Base-by-base conservation (phyloP, 2,888 invertebrate species). In the Drosophila dives region DNA sequence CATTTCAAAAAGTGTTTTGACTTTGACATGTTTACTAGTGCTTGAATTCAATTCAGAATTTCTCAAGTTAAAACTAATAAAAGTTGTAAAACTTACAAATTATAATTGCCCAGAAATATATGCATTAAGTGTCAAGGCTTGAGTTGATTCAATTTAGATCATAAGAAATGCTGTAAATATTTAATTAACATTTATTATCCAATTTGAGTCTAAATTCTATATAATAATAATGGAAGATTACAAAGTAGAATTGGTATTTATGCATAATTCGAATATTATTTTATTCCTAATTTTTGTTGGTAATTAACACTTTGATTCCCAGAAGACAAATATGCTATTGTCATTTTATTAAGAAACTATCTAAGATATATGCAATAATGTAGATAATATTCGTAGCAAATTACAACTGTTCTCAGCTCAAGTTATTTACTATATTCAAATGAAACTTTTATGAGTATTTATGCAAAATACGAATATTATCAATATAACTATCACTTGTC, bases 1-100 rank as follows among this genome's bases (percentile, higher is more conserved):
- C 72, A 10, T 6, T 23, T 23, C 23, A 23, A 23, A 23, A 76
- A 72, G 66, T 76, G 77, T 20, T 76, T 69, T 73, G 69, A 74
- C 77, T 73, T 74, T 77, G 77, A 77, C 40, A 64, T 26, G 60
- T 8, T 55, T 55, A 10, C n/a, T 65, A 8, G 17, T 50, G 53
- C 29, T 32, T 36, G 50, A n/a, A n/a, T n/a, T n/a, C n/a, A n/a
- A n/a, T n/a, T n/a, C 33, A 42, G 62, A 73, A 64, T 59, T 34
- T 26, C 59, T 33, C 12, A 26, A n/a, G 15, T n/a, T 20, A 8
- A 58, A 59, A 40, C 45, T 26, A 40, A 49, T 51, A 26, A 53
- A 33, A 26, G 49, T 45, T 62, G 45, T 38, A 15, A 38, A 60
- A 38, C 32, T 42, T 23, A 29, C 32, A 45, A n/a, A 26, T 55